These are phyloP conservation scores for Altica lythri DNA, from an alignment of 2,888 invertebrate species.

Conservation along the genomic window DNA sequence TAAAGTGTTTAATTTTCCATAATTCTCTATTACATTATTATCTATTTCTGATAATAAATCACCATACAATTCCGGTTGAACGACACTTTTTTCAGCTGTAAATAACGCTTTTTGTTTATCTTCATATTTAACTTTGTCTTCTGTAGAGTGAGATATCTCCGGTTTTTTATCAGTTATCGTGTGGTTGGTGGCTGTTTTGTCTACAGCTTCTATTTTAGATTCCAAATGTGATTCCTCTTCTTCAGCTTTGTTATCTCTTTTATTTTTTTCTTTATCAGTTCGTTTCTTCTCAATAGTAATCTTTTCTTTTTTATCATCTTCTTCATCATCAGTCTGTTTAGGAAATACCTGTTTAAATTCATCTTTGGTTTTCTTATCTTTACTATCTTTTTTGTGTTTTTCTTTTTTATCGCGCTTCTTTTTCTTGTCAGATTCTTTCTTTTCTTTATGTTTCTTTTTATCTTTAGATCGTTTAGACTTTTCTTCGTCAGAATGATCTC, in stretches of 20 bases:
- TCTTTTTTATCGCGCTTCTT: constrained; percentile 58
- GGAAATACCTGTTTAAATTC: constrained; percentile 45
- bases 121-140: no score
- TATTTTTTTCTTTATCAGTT: constrained; percentile 39
- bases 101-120: no score
- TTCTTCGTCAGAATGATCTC: constrained; percentile 51
- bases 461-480: constrained; percentile 57
- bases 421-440: constrained; percentile 58
- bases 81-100: constrained; percentile 31
- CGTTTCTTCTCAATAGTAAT: constrained; percentile 55
- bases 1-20: constrained; percentile 61
- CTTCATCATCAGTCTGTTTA: constrained; percentile 52
- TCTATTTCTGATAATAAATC: constrained; percentile 63
- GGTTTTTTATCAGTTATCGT: neutral
- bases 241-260: constrained; percentile 53
- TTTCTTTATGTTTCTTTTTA: constrained; percentile 62
- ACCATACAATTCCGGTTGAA: constrained; percentile 59
- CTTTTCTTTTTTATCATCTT: constrained; percentile 52
- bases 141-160: no score
- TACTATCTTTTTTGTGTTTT: constrained; percentile 54
- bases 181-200: no score
- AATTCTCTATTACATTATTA: constrained; percentile 63
- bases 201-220: constrained; percentile 58
- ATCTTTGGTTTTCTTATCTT: constrained; percentile 49
- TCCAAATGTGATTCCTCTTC: constrained; percentile 60